A percentile compares a stretch with the other conserved stretches of the same genome.
These are phyloP conservation scores for Ophioderma brevispina DNA, from an alignment of 35 echinoderm and acorn worm genomes.

Conservation along the genomic window DNA sequence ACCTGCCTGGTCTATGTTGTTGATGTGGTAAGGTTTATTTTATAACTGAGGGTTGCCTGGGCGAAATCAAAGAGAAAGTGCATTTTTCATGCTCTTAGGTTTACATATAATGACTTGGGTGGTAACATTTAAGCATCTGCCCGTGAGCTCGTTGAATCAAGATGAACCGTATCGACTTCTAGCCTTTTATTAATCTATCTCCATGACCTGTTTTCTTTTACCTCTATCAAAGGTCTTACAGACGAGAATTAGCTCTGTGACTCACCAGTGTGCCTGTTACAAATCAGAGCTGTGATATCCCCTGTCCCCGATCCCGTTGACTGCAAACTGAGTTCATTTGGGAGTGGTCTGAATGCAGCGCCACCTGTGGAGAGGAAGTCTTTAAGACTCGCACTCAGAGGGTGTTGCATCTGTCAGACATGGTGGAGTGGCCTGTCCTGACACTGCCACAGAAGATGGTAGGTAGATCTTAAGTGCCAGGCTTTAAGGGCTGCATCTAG, in stretches of 20 bases:
- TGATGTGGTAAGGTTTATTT: too few species aligned
- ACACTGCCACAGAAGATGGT: conserved; percentile 70
- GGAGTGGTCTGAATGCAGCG: conserved; percentile 79
- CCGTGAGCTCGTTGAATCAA: too few species aligned
- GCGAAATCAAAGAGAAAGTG: too few species aligned
- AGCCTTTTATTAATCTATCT: too few species aligned
- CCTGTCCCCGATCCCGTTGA: conserved; percentile 87
- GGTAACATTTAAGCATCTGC: too few species aligned
- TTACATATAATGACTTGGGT: too few species aligned
- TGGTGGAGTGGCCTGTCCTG: conserved; percentile 67
- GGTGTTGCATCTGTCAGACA: conserved; percentile 48
- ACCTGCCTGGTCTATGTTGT: too few species aligned
- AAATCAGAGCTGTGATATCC: conserved; percentile 51
- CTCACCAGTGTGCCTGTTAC: conserved; percentile 27
- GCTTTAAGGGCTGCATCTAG: too few species aligned
- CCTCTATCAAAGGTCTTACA: conserved; percentile 41
- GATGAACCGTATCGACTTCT: too few species aligned
- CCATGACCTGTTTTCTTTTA: conserved; percentile 15
- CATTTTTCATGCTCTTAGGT: too few species aligned
- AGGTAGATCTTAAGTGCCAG: too few species aligned
- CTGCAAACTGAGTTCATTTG: conserved; percentile 79
- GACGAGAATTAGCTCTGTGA: conserved; percentile 64
- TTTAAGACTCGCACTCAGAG: conserved; percentile 49
- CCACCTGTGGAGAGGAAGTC: conserved; percentile 70
- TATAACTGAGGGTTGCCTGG: too few species aligned